phyloP scores from a whole-genome alignment of 2,888 invertebrate species.

The Thymelicus sylvestris region DNA sequence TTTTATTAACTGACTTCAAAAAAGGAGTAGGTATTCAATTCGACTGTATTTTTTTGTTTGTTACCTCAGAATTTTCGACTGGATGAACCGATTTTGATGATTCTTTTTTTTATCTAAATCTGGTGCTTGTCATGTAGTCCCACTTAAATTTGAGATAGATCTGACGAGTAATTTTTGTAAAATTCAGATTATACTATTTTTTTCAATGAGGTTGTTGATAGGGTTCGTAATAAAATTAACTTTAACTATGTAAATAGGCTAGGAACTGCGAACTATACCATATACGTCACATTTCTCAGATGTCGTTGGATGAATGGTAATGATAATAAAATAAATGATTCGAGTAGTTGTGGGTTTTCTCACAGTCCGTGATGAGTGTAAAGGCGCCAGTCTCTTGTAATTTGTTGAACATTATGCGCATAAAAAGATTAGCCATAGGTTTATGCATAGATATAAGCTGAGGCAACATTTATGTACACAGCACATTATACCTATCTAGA shows the following conservation, averaged over 20 bases:
- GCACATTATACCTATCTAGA: conserved; percentile 31
- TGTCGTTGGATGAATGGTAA: background rate
- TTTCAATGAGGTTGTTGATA: background rate
- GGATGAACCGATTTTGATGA: too few species aligned
- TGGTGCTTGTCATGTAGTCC: too few species aligned
- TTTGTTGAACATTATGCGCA: conserved; percentile 27
- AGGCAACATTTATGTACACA: conserved; percentile 26
- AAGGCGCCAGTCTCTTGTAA: conserved; percentile 32
- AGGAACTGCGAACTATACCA: background rate
- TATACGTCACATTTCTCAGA: background rate
- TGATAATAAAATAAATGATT: conserved; percentile 24
- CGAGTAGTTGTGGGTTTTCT: conserved; percentile 20
- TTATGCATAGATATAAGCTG: conserved; percentile 19
- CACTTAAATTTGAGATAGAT: too few species aligned
- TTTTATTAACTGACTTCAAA: too few species aligned
- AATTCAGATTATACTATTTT: too few species aligned
- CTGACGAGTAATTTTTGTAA: too few species aligned
- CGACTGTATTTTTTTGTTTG: too few species aligned
- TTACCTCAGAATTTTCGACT: too few species aligned
- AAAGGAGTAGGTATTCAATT: too few species aligned
- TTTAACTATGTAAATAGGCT: background rate
- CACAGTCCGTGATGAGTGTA: conserved; percentile 28
- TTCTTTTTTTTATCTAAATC: too few species aligned
- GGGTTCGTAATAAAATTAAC: too few species aligned
- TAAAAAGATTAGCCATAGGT: conserved; percentile 32